These are phyloP conservation scores for Rhinophrynus dorsalis DNA, from an alignment of 2,797 vertebrate species.

Conservation along the genomic window DNA sequence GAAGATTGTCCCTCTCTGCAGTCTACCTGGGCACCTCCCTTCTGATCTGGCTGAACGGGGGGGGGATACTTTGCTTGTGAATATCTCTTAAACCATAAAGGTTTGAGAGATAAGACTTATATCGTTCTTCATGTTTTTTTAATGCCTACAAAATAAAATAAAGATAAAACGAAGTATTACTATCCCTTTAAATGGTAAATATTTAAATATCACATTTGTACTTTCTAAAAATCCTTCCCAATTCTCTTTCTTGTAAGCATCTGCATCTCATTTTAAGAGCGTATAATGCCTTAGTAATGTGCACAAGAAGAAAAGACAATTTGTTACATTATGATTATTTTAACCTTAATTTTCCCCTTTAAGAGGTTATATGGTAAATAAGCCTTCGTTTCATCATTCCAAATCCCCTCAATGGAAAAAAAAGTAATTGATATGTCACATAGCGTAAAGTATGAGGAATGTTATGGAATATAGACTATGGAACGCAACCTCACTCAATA, in stretches of 20 bases:
- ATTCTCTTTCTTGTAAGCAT: not conserved
- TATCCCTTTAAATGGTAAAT: too few relatives aligned
- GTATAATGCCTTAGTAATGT: slow-evolving; percentile 20
- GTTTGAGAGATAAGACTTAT: too few relatives aligned
- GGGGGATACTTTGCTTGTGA: too few relatives aligned
- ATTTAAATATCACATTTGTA: too few relatives aligned
- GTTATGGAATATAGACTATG: slow-evolving; percentile 59
- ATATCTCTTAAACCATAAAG: too few relatives aligned
- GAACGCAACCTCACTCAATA: slow-evolving; percentile 43
- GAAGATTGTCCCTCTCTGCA: too few relatives aligned
- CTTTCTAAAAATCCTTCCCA: too few relatives aligned
- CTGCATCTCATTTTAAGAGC: slow-evolving; percentile 1
- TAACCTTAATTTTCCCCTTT: slow-evolving; percentile 51
- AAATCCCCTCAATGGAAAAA: slow-evolving; percentile 53
- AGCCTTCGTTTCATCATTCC: slow-evolving; percentile 55
- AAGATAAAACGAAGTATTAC: too few relatives aligned
- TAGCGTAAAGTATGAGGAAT: slow-evolving; percentile 63
- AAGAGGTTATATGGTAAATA: slow-evolving; percentile 47
- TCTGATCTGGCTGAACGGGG: too few relatives aligned
- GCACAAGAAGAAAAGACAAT: slow-evolving; percentile 25
- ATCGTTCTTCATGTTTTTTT: too few relatives aligned
- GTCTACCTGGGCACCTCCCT: too few relatives aligned
- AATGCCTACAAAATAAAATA: too few relatives aligned
- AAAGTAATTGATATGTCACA: slow-evolving; percentile 66
- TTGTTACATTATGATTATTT: slow-evolving; percentile 44